Evolutionary conservation across 2,888 invertebrate species (phyloP), one percentile per base, ranked within the genome.

Genomic region (Ectemnius cavifrons): DNA sequence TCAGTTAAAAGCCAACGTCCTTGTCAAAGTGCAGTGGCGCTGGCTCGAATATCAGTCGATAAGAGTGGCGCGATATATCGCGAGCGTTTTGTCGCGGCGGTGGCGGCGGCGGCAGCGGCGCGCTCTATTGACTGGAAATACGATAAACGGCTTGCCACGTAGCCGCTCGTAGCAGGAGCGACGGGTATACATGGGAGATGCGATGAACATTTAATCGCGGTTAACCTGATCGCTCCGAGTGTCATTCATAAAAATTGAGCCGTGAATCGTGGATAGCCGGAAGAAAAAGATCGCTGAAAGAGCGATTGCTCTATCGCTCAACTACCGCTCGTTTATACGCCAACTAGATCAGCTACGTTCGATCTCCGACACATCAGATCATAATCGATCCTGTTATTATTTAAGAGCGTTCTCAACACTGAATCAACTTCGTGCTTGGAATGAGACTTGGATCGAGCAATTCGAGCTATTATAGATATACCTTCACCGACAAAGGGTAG

Each of bases 51-150:
- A 37, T 37, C 37, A 37, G 37, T 37, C 6, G 37, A 37, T 37
- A 37, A 37, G 37, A 37, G 37, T 37, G 37, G 37, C 37, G 37
- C 37, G 37, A 37, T 37, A 37, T 37, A 37, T 37, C 37, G 37
- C 37, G 8, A 37, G 37, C 37, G 37, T 75, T 69, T 66, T 63
- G 70, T 75, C 61, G 66, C 49, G 60, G 70, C 64, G n/a, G n/a
- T n/a, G n/a, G n/a, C n/a, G n/a, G n/a, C n/a, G n/a, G n/a, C n/a
- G n/a, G n/a, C n/a, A n/a, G n/a, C n/a, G 8, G 65, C 59, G 13
- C 56, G 70, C 61, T 81, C 74, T 82, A 83, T 82, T 83, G 83
- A 71, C 74, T 78, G 81, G 82, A 82, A 82, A 75, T 67, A 63
- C 76, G 82, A 82, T 83, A 82, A 82, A 80, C 75, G 59, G 63